Evolutionary conservation across 2,888 invertebrate genomes (phyloP).

Genomic region (Andricus quercusramuli): DNA sequence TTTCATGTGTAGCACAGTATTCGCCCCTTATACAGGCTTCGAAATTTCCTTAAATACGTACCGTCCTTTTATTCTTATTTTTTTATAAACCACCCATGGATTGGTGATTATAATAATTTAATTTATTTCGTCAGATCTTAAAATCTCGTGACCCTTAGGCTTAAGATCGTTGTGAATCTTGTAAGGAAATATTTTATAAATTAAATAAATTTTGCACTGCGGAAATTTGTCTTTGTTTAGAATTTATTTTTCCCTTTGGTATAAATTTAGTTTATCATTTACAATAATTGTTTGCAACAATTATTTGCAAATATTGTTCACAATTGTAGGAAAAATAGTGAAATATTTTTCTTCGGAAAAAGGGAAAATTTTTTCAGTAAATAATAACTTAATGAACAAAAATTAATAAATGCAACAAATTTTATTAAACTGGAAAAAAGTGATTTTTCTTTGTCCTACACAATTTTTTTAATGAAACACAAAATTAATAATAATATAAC

Average conservation of each 20-base stretch:
- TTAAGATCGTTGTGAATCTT: constrained; percentile 21
- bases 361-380: no score
- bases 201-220: constrained; percentile 28
- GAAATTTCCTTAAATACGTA: background rate
- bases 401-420: no score
- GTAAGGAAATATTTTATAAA: constrained; percentile 36
- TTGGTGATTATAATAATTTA: constrained; percentile 18
- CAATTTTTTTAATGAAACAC: no score
- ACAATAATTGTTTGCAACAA: no score
- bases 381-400: no score
- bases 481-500: no score
- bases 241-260: background rate
- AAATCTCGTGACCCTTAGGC: background rate
- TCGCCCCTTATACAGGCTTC: constrained; percentile 35
- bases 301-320: no score
- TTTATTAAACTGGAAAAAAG: no score
- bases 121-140: background rate
- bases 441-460: no score
- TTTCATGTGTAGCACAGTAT: constrained; percentile 29
- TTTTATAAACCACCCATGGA: background rate
- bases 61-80: constrained; percentile 23
- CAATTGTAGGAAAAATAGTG: no score
- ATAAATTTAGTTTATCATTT: no score
- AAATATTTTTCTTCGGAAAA: no score
- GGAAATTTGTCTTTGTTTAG: background rate